Percentiles rank a stretch among this genome's conserved stretches.
Evolutionary conservation across 2,797 vertebrate genomes (phyloP).

Genomic region (Lophius americanus): DNA sequence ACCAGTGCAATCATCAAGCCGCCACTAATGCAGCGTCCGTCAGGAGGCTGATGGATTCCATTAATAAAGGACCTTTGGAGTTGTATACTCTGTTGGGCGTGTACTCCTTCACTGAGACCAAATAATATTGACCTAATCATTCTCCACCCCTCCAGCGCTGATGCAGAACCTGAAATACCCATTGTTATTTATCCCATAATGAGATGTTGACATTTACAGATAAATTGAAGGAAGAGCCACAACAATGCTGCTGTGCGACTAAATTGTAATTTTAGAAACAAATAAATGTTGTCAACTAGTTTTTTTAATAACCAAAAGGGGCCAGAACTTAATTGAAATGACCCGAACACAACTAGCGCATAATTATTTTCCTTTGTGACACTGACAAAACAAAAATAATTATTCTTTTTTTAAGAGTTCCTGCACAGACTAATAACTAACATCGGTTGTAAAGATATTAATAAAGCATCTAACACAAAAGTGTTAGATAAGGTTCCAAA

Average conservation of each 20-base stretch:
- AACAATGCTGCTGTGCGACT: constrained; percentile 34
- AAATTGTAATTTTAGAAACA: not conserved
- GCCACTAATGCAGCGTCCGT: constrained; percentile 55
- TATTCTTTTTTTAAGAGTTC: constrained; percentile 4
- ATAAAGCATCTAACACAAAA: constrained; percentile 15
- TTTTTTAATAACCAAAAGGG: too few relatives aligned
- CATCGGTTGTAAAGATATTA: constrained; percentile 16
- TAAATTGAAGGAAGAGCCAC: constrained; percentile 59
- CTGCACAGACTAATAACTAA: not conserved
- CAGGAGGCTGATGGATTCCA: constrained; percentile 70
- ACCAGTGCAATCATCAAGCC: constrained; percentile 46
- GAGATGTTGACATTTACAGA: constrained; percentile 75
- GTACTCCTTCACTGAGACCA: constrained; percentile 58
- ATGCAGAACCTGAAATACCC: constrained; percentile 55
- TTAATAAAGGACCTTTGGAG: constrained; percentile 73
- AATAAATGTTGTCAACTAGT: too few relatives aligned
- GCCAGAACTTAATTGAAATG: too few relatives aligned
- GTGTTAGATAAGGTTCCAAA: constrained; percentile 9
- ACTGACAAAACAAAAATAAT: too few relatives aligned
- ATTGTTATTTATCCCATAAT: constrained; percentile 68
- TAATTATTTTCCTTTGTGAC: too few relatives aligned
- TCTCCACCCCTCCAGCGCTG: constrained; percentile 47
- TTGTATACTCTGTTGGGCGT: constrained; percentile 57
- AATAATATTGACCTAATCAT: constrained; percentile 74
- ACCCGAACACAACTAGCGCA: too few relatives aligned